These are phyloP conservation scores for Cosmia pyralina DNA, from an alignment of 2,888 invertebrate species.

Conservation along the genomic window DNA sequence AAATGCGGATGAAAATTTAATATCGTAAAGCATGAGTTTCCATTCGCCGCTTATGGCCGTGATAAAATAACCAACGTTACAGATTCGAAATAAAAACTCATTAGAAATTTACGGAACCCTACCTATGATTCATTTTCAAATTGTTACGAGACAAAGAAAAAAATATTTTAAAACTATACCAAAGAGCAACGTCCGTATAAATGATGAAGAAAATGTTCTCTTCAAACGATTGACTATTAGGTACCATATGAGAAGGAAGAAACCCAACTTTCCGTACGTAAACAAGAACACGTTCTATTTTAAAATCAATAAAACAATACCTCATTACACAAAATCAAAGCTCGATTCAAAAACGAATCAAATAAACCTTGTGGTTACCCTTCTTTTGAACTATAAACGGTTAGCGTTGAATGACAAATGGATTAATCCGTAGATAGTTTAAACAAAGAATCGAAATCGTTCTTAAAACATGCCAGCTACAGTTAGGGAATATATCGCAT, in stretches of 20 bases:
- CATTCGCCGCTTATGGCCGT: constrained; percentile 41
- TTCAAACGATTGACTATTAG: constrained; percentile 18
- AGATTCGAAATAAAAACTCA: constrained; percentile 38
- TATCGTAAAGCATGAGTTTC: constrained; percentile 52
- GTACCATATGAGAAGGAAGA: constrained; percentile 12
- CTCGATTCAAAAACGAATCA: constrained; percentile 39
- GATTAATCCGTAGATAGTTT: constrained; percentile 48
- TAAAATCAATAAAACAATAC: constrained; percentile 50
- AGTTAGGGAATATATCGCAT: constrained; percentile 11
- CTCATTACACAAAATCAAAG: constrained; percentile 52
- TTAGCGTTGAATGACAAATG: constrained; percentile 47
- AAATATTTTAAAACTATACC: constrained; percentile 31
- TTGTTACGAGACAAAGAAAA: constrained; percentile 40
- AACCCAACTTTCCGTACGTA: constrained; percentile 13
- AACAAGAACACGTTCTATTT: constrained; percentile 55
- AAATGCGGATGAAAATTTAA: constrained; percentile 66
- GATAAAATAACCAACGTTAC: constrained; percentile 40
- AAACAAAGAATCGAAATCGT: constrained; percentile 55
- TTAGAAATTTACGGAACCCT: constrained; percentile 36
- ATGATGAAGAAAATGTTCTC: constrained; percentile 25
- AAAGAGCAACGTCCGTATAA: constrained; percentile 42
- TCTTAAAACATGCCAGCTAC: constrained; percentile 20
- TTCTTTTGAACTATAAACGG: constrained; percentile 56
- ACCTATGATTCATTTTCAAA: constrained; percentile 44
- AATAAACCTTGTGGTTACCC: constrained; percentile 42